A percentile compares a stretch with the other conserved stretches of the same genome.
phyloP scores from a whole-genome alignment of 1,140 invertebrate species.

The Leptonema lineaticorne region DNA sequence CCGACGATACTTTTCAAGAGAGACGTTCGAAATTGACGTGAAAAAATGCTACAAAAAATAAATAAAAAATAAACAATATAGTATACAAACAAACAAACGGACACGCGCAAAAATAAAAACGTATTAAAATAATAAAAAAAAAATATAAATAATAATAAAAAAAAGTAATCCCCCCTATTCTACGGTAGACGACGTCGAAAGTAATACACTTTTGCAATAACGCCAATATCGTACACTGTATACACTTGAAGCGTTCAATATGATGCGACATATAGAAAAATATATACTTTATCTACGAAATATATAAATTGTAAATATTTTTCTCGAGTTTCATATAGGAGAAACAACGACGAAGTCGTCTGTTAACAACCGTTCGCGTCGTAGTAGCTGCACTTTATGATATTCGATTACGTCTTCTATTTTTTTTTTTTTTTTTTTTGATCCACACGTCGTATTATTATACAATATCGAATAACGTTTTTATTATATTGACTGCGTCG shows the following conservation, averaged over 20 bases:
- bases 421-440: neutral
- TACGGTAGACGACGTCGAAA: neutral
- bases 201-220: constrained; percentile 29
- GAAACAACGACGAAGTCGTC: neutral
- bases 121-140: too few species aligned
- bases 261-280: neutral
- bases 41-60: too few species aligned
- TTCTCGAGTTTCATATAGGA: neutral
- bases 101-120: too few species aligned
- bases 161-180: neutral
- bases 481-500: too few species aligned
- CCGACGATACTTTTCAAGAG: constrained; percentile 7
- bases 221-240: constrained; percentile 21
- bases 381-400: neutral
- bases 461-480: too few species aligned
- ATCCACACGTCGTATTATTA: neutral
- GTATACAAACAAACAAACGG: too few species aligned
- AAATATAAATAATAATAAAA: neutral
- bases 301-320: neutral
- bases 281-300: neutral
- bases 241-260: neutral
- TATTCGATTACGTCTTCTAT: neutral
- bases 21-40: too few species aligned
- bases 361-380: neutral
- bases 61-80: too few species aligned